These are phyloP conservation scores for Rhinoraja longicauda DNA, from an alignment of 2,797 vertebrate species.

Conservation along the genomic window DNA sequence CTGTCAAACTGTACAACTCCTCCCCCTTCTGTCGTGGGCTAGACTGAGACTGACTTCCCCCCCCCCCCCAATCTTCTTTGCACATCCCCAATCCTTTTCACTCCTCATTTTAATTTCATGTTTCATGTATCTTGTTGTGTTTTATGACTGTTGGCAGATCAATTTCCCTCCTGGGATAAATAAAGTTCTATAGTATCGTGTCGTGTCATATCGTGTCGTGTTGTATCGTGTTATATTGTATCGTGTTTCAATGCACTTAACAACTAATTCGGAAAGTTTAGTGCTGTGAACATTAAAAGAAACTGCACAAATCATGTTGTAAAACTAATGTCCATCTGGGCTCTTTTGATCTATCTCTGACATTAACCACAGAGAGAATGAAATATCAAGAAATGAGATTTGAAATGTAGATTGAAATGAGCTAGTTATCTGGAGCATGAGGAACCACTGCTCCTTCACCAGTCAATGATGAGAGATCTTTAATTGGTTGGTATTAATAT, in stretches of 20 bases:
- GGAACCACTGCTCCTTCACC: neutral
- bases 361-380: constrained; percentile 29
- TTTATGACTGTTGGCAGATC: too few species aligned
- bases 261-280: neutral
- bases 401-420: constrained; percentile 32
- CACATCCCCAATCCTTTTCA: too few species aligned
- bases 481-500: constrained; percentile 31
- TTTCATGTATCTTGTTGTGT: too few species aligned
- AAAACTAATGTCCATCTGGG: neutral
- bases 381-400: constrained; percentile 31
- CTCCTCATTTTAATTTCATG: too few species aligned
- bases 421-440: neutral
- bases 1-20: too few species aligned
- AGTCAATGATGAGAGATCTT: neutral
- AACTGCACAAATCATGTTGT: neutral
- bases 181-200: too few species aligned
- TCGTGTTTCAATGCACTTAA: neutral
- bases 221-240: neutral
- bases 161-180: too few species aligned
- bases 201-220: too few species aligned
- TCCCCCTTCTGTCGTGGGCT: too few species aligned
- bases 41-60: too few species aligned
- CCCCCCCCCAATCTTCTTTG: too few species aligned
- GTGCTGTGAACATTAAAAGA: neutral
- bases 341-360: neutral